phyloP scores from a whole-genome alignment of 1,140 invertebrate genomes.

The Triops longicaudatus region DNA sequence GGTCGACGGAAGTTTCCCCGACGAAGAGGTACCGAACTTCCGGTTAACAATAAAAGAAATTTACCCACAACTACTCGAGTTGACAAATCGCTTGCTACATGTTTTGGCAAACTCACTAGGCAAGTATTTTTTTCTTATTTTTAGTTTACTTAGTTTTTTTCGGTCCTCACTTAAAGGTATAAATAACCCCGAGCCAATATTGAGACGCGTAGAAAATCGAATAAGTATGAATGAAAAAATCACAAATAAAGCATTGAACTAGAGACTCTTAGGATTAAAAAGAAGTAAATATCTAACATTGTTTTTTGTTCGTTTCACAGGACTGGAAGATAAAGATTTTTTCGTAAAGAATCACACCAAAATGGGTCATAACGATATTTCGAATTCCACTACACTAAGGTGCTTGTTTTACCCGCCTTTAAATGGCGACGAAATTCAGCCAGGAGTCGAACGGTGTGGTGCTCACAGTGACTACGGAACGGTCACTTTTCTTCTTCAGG shows the following conservation, averaged over 20 bases:
- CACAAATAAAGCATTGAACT: too few species aligned
- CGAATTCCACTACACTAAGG: slow-evolving; percentile 57
- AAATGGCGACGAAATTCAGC: slow-evolving; percentile 34
- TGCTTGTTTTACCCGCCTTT: slow-evolving; percentile 58
- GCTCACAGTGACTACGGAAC: slow-evolving; percentile 43
- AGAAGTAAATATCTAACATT: not conserved
- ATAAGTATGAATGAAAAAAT: too few species aligned
- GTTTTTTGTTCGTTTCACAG: not conserved
- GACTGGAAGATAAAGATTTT: slow-evolving; percentile 39
- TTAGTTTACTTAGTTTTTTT: not conserved
- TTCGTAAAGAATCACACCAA: slow-evolving; percentile 52
- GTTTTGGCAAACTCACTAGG: slow-evolving; percentile 23
- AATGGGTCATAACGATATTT: slow-evolving; percentile 51
- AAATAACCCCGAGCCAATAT: too few species aligned
- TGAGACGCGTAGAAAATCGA: too few species aligned
- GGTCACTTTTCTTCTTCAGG: slow-evolving; percentile 42
- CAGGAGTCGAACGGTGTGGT: slow-evolving; percentile 53
- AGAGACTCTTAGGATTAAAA: too few species aligned
- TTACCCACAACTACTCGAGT: not conserved
- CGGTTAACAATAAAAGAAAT: slow-evolving; percentile 17
- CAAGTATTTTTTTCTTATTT: not conserved
- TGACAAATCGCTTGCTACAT: slow-evolving; percentile 21
- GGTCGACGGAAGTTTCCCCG: slow-evolving; percentile 16
- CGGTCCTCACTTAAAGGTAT: too few species aligned
- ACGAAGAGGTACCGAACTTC: slow-evolving; percentile 26